Conservation (phyloP, 2,888 invertebrate genomes). For the Pachydiplax longipennis region DNA sequence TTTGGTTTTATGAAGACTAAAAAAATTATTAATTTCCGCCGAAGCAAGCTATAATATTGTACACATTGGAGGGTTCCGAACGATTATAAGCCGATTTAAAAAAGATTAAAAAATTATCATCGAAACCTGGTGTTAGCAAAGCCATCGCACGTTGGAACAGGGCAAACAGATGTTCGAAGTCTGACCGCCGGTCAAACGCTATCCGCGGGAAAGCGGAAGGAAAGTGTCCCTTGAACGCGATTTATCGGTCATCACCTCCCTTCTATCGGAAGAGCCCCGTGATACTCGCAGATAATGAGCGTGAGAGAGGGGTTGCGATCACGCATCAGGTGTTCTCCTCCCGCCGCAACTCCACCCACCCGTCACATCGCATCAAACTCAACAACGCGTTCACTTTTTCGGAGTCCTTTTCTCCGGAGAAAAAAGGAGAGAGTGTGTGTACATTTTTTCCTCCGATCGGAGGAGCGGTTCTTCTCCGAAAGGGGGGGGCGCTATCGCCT, state of each 20-base stretch:
- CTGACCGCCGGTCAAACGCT: too few relatives aligned
- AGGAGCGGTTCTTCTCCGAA: not conserved
- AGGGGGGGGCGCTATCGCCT: not conserved
- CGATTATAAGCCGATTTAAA: too few relatives aligned
- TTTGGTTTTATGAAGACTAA: too few relatives aligned
- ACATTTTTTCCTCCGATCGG: not conserved
- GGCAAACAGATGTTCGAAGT: too few relatives aligned
- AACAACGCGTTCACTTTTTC: not conserved
- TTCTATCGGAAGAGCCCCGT: not conserved
- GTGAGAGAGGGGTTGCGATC: not conserved
- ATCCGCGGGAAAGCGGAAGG: too few relatives aligned
- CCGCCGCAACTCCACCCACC: not conserved
- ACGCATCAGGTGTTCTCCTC: slow-evolving; percentile 30
- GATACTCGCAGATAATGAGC: not conserved
- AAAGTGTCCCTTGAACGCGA: too few relatives aligned
- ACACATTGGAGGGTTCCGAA: too few relatives aligned
- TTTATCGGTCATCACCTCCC: not conserved
- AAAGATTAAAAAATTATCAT: too few relatives aligned
- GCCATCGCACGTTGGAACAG: too few relatives aligned
- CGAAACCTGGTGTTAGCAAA: too few relatives aligned
- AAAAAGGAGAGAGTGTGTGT: slow-evolving; percentile 1
- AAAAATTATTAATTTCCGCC: too few relatives aligned
- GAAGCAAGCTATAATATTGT: too few relatives aligned
- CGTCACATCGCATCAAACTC: not conserved
- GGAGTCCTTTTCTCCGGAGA: not conserved